Conservation (phyloP, 2,888 invertebrate genomes). For the Phengaris alcon region DNA sequence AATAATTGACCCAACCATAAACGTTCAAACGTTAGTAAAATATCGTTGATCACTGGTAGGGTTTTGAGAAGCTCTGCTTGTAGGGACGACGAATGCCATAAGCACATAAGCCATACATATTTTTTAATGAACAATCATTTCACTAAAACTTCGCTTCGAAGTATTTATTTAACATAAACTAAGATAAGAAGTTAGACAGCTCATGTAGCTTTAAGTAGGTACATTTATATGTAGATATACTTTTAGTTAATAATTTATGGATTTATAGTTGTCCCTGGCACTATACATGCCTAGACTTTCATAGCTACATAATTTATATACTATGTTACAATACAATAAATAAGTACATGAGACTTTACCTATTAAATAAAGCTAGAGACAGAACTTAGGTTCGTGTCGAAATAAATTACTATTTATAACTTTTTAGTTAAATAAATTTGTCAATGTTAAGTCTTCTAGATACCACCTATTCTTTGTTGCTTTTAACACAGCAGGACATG, state of each 20-base stretch:
- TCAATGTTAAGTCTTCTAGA: neutral
- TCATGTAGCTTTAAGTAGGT: neutral
- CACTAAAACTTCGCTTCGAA: conserved; percentile 21
- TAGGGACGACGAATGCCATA: conserved; percentile 5
- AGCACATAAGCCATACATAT: neutral
- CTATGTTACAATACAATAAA: neutral
- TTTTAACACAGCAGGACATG: conserved; percentile 2
- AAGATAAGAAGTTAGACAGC: neutral
- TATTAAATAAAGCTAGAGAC: conserved; percentile 2
- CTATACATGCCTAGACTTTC: neutral
- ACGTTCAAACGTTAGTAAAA: conserved; percentile 16
- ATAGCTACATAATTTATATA: neutral
- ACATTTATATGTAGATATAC: neutral
- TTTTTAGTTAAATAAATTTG: conserved; percentile 6
- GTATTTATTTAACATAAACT: neutral
- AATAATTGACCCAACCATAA: conserved; percentile 26
- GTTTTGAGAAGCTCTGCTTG: conserved; percentile 8
- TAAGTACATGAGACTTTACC: neutral
- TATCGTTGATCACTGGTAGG: conserved; percentile 25
- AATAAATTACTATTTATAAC: neutral
- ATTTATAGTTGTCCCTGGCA: neutral
- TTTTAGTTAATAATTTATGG: neutral
- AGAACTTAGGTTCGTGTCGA: neutral
- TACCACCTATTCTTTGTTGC: neutral
- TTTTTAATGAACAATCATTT: conserved; percentile 15